Evolutionary conservation across 1,140 invertebrate genomes (phyloP), one percentile per base, ranked within the genome.

Genomic region (Meloidogyne hapla): DNA sequence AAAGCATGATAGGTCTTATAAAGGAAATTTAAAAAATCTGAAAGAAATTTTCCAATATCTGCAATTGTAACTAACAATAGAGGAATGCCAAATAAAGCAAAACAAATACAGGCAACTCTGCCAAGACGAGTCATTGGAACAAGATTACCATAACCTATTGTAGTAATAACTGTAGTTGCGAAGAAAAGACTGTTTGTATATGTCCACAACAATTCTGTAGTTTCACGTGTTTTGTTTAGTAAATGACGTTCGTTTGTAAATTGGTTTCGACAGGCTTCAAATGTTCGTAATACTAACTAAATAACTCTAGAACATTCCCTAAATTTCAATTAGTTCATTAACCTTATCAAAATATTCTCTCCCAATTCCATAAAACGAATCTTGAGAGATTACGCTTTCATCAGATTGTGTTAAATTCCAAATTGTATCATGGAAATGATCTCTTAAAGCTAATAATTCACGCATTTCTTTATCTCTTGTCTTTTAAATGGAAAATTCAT

Each of bases 61-160:
- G 89, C 89, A 83, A 85, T 88, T 26, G 87, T 83, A 8, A 89
- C 90, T 71, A 88, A 87, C 4, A 89, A 89, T n/a, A 89, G 87
- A 2, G 89, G 89, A 56, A 90, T 90, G 4, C 89, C 89, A 21
- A 90, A 82, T 6, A 90, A 83, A 8, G 89, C 88, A 83, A 90
- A 90, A 10, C 88, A 87, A 42, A 90, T 90, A 74, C 89, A 90
- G 6, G 89, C 88, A 75, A 89, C 77, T 68, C 89, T 82, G 21
- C 89, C 89, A 82, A 86, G 87, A 21, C 87, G 83, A 6, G 89
- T 90, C 71, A 88, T 88, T 6, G 90, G 89, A 21, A 89, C 88
- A 23, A 90, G 87, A 81, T 89, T 87, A n/a, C 89, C 87, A 80
- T 89, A 87, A 23, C 89, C 89, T 80, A 86, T 86, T 42, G 85